Conservation (phyloP, 2,888 invertebrate genomes). For the Andrena chrysosceles region DNA sequence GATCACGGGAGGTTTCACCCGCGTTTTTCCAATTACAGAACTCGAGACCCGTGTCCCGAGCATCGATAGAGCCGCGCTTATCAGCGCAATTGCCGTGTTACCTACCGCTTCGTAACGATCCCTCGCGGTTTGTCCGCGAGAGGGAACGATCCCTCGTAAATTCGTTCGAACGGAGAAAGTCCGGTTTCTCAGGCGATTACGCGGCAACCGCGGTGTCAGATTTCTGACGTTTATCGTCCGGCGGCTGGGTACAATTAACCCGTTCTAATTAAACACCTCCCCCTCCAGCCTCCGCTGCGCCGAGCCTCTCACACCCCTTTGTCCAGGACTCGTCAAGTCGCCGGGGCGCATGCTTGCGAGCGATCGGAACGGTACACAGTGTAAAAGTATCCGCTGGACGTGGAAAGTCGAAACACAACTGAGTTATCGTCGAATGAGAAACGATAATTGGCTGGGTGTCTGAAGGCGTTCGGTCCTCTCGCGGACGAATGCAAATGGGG, state of each 20-base stretch:
- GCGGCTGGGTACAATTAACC: constrained; percentile 39
- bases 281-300: background rate
- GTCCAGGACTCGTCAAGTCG: background rate
- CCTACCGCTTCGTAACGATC: constrained; percentile 53
- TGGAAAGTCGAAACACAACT: constrained; percentile 27
- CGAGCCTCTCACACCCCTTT: background rate
- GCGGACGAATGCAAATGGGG: constrained; percentile 28
- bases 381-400: constrained; percentile 22
- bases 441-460: constrained; percentile 39
- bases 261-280: constrained; percentile 52
- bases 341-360: background rate
- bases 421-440: constrained; percentile 29
- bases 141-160: constrained; percentile 52
- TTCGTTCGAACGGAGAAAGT: constrained; percentile 58
- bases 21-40: constrained; percentile 45
- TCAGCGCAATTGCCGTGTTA: constrained; percentile 45
- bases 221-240: constrained; percentile 57
- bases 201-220: constrained; percentile 51
- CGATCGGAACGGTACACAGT: background rate
- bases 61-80: constrained; percentile 46
- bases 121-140: constrained; percentile 24
- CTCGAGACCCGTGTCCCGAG: constrained; percentile 30
- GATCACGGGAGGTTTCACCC: constrained; percentile 33
- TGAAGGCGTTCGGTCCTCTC: constrained; percentile 2
- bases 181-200: constrained; percentile 56